A percentile compares a stretch with the other conserved stretches of the same genome.
phyloP scores from a whole-genome alignment of 2,888 invertebrate species.

The Synergus umbraculus region DNA sequence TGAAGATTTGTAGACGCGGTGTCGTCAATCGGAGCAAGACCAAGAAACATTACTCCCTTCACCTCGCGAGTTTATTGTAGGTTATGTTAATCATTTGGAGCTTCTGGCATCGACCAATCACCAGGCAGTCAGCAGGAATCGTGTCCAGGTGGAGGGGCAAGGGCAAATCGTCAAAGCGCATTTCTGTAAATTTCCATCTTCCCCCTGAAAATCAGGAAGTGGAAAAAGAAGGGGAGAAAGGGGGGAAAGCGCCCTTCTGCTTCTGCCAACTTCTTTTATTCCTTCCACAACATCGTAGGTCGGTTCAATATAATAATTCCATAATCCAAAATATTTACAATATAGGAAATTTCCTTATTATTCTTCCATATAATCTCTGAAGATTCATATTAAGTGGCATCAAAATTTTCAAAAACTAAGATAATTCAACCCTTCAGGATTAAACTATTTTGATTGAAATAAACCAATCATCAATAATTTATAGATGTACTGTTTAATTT shows the following conservation, averaged over 20 bases:
- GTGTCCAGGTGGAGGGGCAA: conserved; percentile 20
- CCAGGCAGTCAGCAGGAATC: neutral
- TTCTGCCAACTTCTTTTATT: neutral
- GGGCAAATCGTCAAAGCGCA: conserved; percentile 20
- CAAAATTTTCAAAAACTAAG: too few relatives aligned
- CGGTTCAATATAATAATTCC: conserved; percentile 10
- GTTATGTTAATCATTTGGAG: conserved; percentile 20
- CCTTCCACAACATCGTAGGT: conserved; percentile 1
- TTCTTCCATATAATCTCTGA: neutral
- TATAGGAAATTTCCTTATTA: neutral
- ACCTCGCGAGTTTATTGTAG: neutral
- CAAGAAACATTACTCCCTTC: too few relatives aligned
- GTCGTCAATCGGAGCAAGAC: neutral
- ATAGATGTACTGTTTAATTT: too few relatives aligned
- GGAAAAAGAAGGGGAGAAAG: conserved; percentile 26
- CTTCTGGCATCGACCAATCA: conserved; percentile 23
- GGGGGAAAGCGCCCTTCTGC: conserved; percentile 23
- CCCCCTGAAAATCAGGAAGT: conserved; percentile 6
- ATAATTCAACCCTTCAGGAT: too few relatives aligned
- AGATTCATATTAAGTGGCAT: too few relatives aligned
- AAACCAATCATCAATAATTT: too few relatives aligned
- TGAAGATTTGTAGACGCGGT: neutral
- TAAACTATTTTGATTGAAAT: too few relatives aligned
- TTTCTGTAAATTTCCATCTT: conserved; percentile 35
- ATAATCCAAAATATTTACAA: neutral